Evolutionary conservation across 2,888 invertebrate species (phyloP).

Genomic region (Pammene aurita): DNA sequence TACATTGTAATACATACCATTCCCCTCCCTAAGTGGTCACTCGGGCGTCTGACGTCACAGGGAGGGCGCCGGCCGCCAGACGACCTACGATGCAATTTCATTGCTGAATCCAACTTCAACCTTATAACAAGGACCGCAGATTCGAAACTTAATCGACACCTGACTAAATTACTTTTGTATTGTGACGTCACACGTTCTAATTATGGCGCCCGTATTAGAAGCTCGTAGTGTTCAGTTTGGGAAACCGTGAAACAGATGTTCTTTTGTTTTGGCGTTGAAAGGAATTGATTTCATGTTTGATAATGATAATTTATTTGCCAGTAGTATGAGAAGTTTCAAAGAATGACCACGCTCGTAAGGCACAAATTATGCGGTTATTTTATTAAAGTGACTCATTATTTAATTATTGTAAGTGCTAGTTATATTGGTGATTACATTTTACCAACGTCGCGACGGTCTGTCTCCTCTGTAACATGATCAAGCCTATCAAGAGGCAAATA

Average conservation of each 20-base stretch:
- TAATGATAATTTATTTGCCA: not conserved
- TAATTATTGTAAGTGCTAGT: no score
- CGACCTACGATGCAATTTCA: slow-evolving; percentile 31
- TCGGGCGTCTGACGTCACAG: slow-evolving; percentile 34
- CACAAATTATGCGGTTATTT: not conserved
- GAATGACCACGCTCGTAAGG: not conserved
- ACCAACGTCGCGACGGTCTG: no score
- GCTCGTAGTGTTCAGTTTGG: not conserved
- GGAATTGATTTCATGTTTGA: not conserved
- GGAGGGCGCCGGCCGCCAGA: slow-evolving; percentile 32
- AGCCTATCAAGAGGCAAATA: no score
- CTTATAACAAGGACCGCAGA: slow-evolving; percentile 13
- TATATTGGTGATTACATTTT: no score
- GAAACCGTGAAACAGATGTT: not conserved
- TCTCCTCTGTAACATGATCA: no score
- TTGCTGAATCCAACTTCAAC: slow-evolving; percentile 11
- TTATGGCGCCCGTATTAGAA: slow-evolving; percentile 1
- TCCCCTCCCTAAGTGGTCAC: slow-evolving; percentile 27
- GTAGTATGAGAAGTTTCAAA: not conserved
- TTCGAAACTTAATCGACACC: not conserved
- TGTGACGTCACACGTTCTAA: slow-evolving; percentile 6
- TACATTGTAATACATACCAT: slow-evolving; percentile 24
- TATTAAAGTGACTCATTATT: no score
- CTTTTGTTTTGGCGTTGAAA: slow-evolving; percentile 17
- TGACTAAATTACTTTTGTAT: not conserved